A percentile compares a stretch with the other conserved stretches of the same genome.
Conservation (phyloP, 2,113 vertebrate species). For the Glaucidium brasilianum region DNA sequence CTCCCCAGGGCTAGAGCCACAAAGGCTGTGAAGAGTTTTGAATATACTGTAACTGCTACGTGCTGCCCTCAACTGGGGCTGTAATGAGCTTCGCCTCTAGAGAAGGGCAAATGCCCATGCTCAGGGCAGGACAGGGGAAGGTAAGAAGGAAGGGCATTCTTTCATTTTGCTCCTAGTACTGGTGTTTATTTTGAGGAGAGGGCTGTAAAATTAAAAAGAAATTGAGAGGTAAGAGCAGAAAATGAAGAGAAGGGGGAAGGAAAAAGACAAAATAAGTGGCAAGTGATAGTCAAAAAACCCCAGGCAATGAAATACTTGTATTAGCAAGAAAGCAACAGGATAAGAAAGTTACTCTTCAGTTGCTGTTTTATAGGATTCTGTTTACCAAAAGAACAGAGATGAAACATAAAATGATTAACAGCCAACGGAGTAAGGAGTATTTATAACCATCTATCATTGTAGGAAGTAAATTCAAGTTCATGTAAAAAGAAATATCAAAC, state of each 20-base stretch:
- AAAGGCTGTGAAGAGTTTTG: not conserved
- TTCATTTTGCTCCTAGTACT: not conserved
- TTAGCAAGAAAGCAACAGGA: not conserved
- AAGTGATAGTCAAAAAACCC: not conserved
- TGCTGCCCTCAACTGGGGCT: not conserved
- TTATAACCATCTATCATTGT: not conserved
- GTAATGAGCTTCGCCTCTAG: not conserved
- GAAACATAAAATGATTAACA: slow-evolving; percentile 13
- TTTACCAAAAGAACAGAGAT: not conserved
- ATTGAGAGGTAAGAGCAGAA: not conserved
- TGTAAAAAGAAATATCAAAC: slow-evolving; percentile 18
- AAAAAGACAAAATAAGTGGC: not conserved
- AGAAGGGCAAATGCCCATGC: not conserved
- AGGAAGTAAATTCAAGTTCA: not conserved
- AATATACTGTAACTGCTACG: not conserved
- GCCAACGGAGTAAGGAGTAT: not conserved
- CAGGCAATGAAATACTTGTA: not conserved
- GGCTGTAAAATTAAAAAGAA: not conserved
- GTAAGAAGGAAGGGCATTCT: rapidly evolving
- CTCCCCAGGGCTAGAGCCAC: not conserved
- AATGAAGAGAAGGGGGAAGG: not conserved
- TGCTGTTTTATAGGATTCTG: not conserved
- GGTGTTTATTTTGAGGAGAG: not conserved
- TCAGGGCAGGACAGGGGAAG: not conserved
- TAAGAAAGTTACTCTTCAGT: not conserved